Conservation (phyloP, 2,113 vertebrate genomes). For the Otocyon megalotis region DNA sequence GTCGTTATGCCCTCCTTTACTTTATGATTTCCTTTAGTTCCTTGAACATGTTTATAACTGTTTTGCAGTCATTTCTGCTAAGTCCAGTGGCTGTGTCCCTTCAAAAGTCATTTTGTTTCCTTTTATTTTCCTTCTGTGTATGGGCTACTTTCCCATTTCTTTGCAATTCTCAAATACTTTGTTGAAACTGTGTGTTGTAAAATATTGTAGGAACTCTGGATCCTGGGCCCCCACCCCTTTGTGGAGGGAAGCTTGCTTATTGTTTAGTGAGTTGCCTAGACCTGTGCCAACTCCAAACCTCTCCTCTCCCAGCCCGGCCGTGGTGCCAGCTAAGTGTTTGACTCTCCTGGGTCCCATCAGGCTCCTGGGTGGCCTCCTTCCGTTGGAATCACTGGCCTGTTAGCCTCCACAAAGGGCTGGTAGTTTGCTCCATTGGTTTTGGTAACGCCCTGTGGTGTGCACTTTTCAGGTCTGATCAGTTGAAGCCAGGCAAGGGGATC, state of each 20-base stretch:
- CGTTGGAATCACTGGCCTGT: fast-evolving
- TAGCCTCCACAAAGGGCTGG: background rate
- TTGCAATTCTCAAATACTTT: background rate
- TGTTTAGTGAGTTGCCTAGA: background rate
- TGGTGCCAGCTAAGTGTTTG: too few species aligned
- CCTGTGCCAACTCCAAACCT: background rate
- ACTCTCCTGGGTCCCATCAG: background rate
- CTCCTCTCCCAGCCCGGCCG: too few species aligned
- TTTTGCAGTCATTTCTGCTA: background rate
- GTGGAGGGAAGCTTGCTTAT: background rate
- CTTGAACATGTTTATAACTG: background rate
- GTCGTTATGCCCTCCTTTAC: background rate
- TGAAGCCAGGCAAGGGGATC: background rate
- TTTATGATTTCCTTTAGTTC: background rate
- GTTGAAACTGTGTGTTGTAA: background rate
- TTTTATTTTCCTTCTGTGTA: background rate
- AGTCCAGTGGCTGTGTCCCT: background rate
- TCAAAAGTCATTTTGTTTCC: background rate
- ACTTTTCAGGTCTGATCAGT: too few species aligned
- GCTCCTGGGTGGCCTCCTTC: background rate
- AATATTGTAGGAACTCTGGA: background rate
- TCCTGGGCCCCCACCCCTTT: background rate
- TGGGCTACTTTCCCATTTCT: background rate
- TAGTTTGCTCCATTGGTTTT: background rate
- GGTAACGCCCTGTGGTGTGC: fast-evolving